Evolutionary conservation across 2,888 invertebrate species (phyloP).

Genomic region (Drosophila aldrichi): DNA sequence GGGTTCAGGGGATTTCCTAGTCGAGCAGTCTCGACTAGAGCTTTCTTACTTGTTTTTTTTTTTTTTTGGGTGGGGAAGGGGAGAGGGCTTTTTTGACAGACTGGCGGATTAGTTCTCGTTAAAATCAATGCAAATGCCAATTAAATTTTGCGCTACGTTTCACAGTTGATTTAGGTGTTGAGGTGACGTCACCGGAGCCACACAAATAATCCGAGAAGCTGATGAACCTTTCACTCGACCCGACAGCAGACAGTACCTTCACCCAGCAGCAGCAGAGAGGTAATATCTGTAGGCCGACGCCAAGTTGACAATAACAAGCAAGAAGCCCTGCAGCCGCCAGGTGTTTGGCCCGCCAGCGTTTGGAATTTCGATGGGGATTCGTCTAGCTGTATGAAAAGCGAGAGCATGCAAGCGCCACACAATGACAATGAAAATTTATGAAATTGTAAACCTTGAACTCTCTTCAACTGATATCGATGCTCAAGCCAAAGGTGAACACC

Average conservation of each 20-base stretch:
- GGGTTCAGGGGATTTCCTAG: too few species aligned
- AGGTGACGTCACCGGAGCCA: slow-evolving; percentile 55
- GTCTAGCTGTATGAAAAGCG: slow-evolving; percentile 58
- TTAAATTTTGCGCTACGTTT: slow-evolving; percentile 66
- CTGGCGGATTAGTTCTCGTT: slow-evolving; percentile 35
- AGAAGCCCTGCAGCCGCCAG: slow-evolving; percentile 48
- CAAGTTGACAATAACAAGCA: slow-evolving; percentile 46
- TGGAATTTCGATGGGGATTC: slow-evolving; percentile 2
- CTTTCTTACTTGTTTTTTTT: too few species aligned
- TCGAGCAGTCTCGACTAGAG: too few species aligned
- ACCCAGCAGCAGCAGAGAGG: slow-evolving; percentile 34
- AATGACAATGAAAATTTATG: slow-evolving; percentile 28
- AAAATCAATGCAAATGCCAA: slow-evolving; percentile 54
- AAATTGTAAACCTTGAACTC: slow-evolving; percentile 61
- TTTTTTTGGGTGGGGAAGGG: background rate
- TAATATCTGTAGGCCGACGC: slow-evolving; percentile 39
- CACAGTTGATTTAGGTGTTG: slow-evolving; percentile 50
- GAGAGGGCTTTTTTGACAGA: background rate
- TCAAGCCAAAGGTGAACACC: slow-evolving; percentile 44
- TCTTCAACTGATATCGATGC: background rate
- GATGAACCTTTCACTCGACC: slow-evolving; percentile 28
- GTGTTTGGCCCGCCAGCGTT: slow-evolving; percentile 40
- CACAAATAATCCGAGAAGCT: background rate
- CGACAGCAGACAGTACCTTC: slow-evolving; percentile 31
- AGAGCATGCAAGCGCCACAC: slow-evolving; percentile 2